phyloP scores from a whole-genome alignment of 2,888 invertebrate genomes.

The Trichacis sp. region DNA sequence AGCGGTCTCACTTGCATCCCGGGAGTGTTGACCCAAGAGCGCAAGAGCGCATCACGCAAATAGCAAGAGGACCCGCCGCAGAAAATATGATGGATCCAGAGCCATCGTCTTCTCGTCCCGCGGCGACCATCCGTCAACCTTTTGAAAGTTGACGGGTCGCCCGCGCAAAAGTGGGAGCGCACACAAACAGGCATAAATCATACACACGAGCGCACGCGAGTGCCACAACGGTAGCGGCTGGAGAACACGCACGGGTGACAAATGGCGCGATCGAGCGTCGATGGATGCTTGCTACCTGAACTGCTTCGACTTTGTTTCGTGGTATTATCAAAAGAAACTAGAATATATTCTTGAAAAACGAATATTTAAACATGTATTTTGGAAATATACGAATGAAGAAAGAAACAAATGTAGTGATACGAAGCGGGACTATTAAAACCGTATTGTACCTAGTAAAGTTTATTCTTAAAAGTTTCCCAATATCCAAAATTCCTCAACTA shows the following conservation, averaged over 20 bases:
- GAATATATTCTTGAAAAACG: no score
- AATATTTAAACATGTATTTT: no score
- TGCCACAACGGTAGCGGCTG: conserved; percentile 5
- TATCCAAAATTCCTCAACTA: no score
- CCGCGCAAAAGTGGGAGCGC: conserved; percentile 25
- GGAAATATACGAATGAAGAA: no score
- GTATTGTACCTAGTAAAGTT: no score
- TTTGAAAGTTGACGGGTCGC: conserved; percentile 61
- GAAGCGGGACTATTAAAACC: no score
- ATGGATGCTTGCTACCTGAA: conserved; percentile 44
- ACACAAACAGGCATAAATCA: conserved; percentile 1
- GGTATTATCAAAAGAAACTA: no score
- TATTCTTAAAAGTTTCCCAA: no score
- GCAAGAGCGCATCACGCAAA: conserved; percentile 10
- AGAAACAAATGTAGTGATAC: no score
- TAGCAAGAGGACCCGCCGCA: conserved; percentile 18
- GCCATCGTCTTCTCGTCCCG: conserved; percentile 63
- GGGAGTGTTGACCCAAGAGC: conserved; percentile 19
- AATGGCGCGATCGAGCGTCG: conserved; percentile 53
- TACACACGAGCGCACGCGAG: neutral
- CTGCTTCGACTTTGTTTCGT: conserved; percentile 7
- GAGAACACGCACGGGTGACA: conserved; percentile 45
- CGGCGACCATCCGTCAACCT: conserved; percentile 66
- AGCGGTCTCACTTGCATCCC: conserved; percentile 15
- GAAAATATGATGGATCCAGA: conserved; percentile 62